Evolutionary conservation across 2,113 vertebrate genomes (phyloP), one percentile per base, ranked within the genome.

Genomic region (Penelope pileata): DNA sequence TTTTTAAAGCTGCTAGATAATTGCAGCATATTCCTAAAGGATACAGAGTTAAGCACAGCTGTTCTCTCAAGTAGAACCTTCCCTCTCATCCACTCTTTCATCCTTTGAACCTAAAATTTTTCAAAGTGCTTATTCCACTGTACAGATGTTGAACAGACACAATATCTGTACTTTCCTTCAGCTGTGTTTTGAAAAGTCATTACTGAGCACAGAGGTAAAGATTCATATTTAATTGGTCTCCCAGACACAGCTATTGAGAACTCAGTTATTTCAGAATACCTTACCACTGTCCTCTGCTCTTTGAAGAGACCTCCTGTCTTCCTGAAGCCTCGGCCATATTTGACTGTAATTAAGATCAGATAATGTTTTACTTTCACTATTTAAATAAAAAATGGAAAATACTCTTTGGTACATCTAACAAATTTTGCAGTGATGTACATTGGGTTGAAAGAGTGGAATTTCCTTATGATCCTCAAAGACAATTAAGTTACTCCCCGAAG

Each of bases 201-300:
- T 94, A 92, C 92, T 96, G 96, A 93, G 88, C 62, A 68, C 80
- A 7, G 78, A 96, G 84, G 96, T 88, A 78, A 95, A 96, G 97
- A 96, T 95, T 94, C 80, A 45, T 34, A 81, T 94, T 97, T 96
- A 98, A 96, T 96, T 88, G 58, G 67, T 96, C 83, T 96, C 91
- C n/a, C 87, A 89, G 94, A 96, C 43, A 78, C 27, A 29, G 74
- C 51, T 90, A 27, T 94, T 96, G 93, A 95, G 84, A 93, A 76
- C 84, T 96, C 82, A 56, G 34, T 95, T 83, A 95, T 96, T 97
- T 96, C 75, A 68, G 95, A 93, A 78, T 73, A 36, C 2, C 19
- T 36, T 74, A 32, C 66, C 81, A 58, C 68, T 14, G 24, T 40
- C 16, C 69, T 58, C 6, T 76, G 90, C 66, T 32, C 12, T 67